A percentile compares a stretch with the other conserved stretches of the same genome.
Conservation (phyloP, 2,888 invertebrate species). For the Campaea margaritaria region DNA sequence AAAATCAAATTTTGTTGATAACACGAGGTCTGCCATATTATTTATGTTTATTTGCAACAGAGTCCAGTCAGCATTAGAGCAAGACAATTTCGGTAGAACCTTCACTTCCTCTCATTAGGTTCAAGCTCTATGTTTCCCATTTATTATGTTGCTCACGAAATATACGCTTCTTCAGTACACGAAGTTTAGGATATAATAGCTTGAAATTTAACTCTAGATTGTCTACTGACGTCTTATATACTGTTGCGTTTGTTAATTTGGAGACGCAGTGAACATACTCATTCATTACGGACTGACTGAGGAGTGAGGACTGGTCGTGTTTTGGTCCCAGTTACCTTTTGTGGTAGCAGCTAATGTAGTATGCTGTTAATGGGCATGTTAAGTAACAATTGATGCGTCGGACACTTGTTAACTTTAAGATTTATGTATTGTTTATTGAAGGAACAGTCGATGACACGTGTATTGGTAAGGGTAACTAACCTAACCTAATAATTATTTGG, state of each 20-base stretch:
- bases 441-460: no score
- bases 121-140: no score
- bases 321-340: slow-evolving; percentile 26
- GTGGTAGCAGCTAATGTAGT: slow-evolving; percentile 23
- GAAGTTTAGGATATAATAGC: no score
- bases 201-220: not conserved
- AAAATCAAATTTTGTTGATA: no score
- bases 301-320: slow-evolving; percentile 17
- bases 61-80: not conserved
- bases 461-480: no score
- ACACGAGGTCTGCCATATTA: no score
- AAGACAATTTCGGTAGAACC: no score
- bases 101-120: no score
- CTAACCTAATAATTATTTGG: no score
- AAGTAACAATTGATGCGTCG: slow-evolving; percentile 22
- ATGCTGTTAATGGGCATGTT: slow-evolving; percentile 27
- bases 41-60: no score
- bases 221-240: slow-evolving; percentile 10
- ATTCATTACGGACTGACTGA: slow-evolving; percentile 17
- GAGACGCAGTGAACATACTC: slow-evolving; percentile 8
- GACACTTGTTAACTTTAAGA: slow-evolving; percentile 8
- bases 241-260: slow-evolving; percentile 15
- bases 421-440: slow-evolving; percentile 18
- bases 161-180: no score
- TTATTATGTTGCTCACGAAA: no score